Base-by-base conservation (phyloP, 2,797 vertebrate genomes). In the Gymnothorax reevesii region DNA sequence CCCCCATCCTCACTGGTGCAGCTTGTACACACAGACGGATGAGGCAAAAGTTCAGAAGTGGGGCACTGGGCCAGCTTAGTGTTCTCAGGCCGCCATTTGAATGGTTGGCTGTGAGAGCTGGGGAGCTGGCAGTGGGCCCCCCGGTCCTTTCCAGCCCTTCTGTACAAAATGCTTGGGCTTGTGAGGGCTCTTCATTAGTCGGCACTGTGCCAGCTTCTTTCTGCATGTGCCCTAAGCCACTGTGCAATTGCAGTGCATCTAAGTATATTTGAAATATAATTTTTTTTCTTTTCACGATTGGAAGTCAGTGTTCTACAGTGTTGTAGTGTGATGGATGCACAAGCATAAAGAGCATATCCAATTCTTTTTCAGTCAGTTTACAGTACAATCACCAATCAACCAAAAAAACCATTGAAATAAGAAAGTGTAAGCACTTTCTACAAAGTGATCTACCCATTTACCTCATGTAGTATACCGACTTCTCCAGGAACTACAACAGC, bases 71-170 rank as follows among this genome's bases (percentile, higher is more conserved):
- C 33, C 12, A 4, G 17, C 57, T 49, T 59, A 91, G 90, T 94
- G 91, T 94, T 95, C 95, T 95, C 94, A 89, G 92, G 75, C 25
- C 12, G 25, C 9, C 25, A 88, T 90, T 84, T 71, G 60, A 87
- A 84, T 25, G 64, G 13, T 25, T n/a, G 59, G 59, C 83, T 88
- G 92, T 93, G 90, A 90, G 87, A 0, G 88, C 90, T 85, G 3
- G 64, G 86, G 57, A 69, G 9, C 88, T 89, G 86, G 92, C 89
- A 89, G 86, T 83, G 57, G 57, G 88, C 60, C 69, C 89, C 88
- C 87, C 85, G 91, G 86, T 82, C 57, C 84, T n/a, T 75, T 90
- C 89, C 87, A 89, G 25, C 71, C 71, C 13, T 0, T 13, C 33
- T 75, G 71, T 12, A 8, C 71, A 5, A 3, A 10, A 0, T 13